Base-by-base conservation (phyloP, 2,797 vertebrate genomes). In the Takifugu rubripes region DNA sequence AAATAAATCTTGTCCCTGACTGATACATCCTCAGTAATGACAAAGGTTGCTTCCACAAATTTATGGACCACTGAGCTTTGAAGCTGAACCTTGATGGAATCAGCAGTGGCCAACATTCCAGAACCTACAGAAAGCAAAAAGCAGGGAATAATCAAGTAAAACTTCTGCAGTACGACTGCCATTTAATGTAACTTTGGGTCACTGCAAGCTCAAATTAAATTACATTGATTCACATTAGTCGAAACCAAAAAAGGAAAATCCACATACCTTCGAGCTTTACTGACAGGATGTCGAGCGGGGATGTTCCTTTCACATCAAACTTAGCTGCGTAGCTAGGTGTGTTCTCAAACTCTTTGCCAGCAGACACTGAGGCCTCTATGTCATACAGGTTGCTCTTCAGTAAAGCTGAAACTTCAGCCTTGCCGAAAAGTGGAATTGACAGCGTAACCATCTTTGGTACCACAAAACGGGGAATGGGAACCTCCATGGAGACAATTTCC, bases 321-420 rank as follows among this genome's bases (percentile, higher is more conserved):
- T 58, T 91, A 44, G 91, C 84, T 61, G 80, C 92, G 56, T 94
- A 79, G 11, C 83, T 74, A 61, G 87, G 74, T 43, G 79, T 69
- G 36, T 93, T 87, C 8, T 64, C 66, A 59, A 89, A 84, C 68
- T 89, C 92, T 82, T 94, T 93, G 25, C 92, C 93, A 0, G 84
- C 89, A 14, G 79, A 87, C 52, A 90, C 83, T 0, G 81, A 86
- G 14, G 88, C 92, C 0, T 94, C 92, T 87, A 95, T 90, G 71
- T 95, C 88, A 65, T 98, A 99, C 26, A 94, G 71, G 82, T 98
- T 99, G 89, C 93, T 96, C 66, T 83, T 89, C 66, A 98, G 42
- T 0, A 88, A 82, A 17, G 92, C 74, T 49, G 91, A 93, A 61
- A 95, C 21, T 54, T 96, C 93, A 61, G 93, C 85, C 69, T 89